These are phyloP conservation scores for Thecophora atra DNA, from an alignment of 2,888 invertebrate species.

Conservation along the genomic window DNA sequence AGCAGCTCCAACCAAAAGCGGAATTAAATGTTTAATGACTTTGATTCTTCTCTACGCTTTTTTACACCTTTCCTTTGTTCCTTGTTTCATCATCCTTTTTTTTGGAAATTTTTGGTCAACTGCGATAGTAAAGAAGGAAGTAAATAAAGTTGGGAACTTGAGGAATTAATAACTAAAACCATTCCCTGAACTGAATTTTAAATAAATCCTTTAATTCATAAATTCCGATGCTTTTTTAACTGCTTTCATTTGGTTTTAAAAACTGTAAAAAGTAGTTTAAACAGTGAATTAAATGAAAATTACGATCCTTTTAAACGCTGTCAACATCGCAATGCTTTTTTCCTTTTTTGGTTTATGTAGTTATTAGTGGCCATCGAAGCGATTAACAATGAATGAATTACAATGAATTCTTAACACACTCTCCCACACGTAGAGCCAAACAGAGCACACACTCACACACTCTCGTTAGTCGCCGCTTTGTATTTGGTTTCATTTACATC, in stretches of 20 bases:
- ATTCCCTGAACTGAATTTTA: conserved; percentile 14
- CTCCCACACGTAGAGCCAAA: neutral
- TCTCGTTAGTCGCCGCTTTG: neutral
- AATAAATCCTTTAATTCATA: neutral
- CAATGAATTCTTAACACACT: neutral
- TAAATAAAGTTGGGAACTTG: neutral
- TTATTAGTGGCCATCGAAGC: too few species aligned
- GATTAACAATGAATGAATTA: too few species aligned
- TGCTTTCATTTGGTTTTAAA: too few species aligned
- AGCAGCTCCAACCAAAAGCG: conserved; percentile 19
- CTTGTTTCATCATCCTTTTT: neutral
- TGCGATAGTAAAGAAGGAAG: neutral
- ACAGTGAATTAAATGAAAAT: too few species aligned
- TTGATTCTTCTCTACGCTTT: neutral
- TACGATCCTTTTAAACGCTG: neutral
- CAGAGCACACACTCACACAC: too few species aligned
- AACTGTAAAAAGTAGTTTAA: too few species aligned
- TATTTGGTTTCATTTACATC: neutral
- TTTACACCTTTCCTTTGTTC: neutral
- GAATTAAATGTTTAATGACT: conserved; percentile 6
- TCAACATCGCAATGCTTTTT: too few species aligned
- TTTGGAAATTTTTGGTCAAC: neutral
- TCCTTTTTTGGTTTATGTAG: too few species aligned
- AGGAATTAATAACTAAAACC: neutral
- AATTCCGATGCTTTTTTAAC: neutral